Evolutionary conservation across 2,113 vertebrate species (phyloP).

Genomic region (Sialia sialis): DNA sequence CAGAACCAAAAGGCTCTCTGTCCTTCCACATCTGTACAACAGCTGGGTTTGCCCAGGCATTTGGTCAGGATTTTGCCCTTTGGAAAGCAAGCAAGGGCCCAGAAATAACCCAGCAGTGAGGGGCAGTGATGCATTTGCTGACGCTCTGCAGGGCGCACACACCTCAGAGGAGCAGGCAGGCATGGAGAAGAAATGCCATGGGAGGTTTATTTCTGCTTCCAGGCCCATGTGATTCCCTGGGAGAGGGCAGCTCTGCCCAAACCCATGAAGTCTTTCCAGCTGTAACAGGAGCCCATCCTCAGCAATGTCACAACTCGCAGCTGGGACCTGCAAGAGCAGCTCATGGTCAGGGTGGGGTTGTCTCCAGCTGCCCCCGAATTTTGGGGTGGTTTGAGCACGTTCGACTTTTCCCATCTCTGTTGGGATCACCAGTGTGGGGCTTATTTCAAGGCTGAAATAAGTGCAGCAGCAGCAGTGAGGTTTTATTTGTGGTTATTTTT

Average conservation of each 20-base stretch:
- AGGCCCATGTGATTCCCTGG: neutral
- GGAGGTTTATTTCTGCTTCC: neutral
- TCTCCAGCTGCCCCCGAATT: neutral
- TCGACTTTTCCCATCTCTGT: neutral
- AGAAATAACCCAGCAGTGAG: neutral
- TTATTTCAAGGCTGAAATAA: neutral
- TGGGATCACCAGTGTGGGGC: neutral
- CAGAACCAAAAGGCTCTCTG: neutral
- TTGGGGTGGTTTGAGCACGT: accelerated
- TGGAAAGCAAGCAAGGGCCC: neutral
- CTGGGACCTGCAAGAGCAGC: neutral
- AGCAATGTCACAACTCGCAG: neutral
- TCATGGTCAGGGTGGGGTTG: neutral
- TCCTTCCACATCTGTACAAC: conserved; percentile 24
- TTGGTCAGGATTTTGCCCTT: neutral
- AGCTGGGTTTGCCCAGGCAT: neutral
- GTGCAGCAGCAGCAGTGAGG: neutral
- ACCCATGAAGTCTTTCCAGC: neutral
- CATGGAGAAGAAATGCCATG: neutral
- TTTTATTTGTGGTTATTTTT: neutral
- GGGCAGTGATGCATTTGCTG: neutral
- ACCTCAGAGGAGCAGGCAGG: neutral
- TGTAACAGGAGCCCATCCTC: neutral
- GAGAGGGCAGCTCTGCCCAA: neutral
- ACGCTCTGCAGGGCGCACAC: accelerated